Evolutionary conservation across 2,113 vertebrate species (phyloP).

Genomic region (Catagonus wagneri): DNA sequence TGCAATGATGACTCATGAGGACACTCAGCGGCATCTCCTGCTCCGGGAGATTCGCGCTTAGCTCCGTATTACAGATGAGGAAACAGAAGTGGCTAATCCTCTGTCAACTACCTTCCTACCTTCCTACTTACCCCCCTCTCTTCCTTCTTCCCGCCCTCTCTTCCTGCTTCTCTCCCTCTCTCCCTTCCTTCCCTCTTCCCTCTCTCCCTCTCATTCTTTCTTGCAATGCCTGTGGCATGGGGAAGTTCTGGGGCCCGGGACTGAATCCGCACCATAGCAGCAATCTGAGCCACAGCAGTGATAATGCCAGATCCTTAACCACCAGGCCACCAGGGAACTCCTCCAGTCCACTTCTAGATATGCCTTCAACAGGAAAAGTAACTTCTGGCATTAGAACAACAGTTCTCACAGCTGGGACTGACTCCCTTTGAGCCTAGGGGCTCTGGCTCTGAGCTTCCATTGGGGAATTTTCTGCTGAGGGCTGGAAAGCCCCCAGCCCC

Average conservation of each 20-base stretch:
- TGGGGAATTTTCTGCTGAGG: rapidly evolving
- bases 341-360: not conserved
- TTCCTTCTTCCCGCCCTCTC: too few species aligned
- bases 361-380: not conserved
- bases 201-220: too few species aligned
- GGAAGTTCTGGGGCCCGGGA: too few species aligned
- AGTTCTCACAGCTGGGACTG: not conserved
- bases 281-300: too few species aligned
- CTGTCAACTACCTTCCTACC: not conserved
- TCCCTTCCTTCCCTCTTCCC: too few species aligned
- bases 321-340: too few species aligned
- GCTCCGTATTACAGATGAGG: not conserved
- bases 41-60: rapidly evolving
- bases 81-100: not conserved
- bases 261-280: too few species aligned
- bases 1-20: not conserved
- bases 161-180: too few species aligned
- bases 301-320: too few species aligned
- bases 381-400: not conserved
- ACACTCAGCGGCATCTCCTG: rapidly evolving
- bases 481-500: not conserved
- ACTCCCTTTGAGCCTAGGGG: too few species aligned
- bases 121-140: too few species aligned
- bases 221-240: too few species aligned
- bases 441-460: not conserved